Conservation (phyloP, 2,888 invertebrate genomes). For the Chrysomela aeneicollis region DNA sequence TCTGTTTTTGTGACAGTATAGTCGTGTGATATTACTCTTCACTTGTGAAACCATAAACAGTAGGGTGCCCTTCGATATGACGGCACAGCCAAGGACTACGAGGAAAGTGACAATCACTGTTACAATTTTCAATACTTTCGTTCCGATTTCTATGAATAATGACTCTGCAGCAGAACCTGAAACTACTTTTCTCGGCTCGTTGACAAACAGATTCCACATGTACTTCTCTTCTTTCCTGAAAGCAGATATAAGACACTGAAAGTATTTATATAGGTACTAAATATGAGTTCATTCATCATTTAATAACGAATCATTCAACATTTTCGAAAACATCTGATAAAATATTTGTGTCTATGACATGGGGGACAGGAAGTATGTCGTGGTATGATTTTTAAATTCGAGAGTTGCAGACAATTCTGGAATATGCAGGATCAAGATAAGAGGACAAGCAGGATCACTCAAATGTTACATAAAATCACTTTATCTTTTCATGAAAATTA, state of each 20-base stretch:
- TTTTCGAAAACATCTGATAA: no score
- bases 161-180: constrained; percentile 73
- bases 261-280: no score
- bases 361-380: no score
- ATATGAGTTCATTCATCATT: no score
- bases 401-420: no score
- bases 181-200: constrained; percentile 72
- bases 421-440: no score
- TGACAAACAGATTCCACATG: constrained; percentile 81
- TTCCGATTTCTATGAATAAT: constrained; percentile 68
- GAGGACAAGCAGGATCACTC: no score
- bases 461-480: no score
- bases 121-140: constrained; percentile 72
- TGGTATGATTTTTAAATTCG: no score
- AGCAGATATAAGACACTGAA: background rate
- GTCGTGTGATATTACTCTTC: constrained; percentile 64
- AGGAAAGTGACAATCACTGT: constrained; percentile 74
- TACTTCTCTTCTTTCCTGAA: constrained; percentile 37
- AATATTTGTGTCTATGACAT: no score
- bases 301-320: no score
- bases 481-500: no score
- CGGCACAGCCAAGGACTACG: constrained; percentile 72
- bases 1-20: constrained; percentile 68
- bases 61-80: constrained; percentile 76
- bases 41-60: constrained; percentile 79